Percentiles rank a stretch among this genome's conserved stretches.
These are phyloP conservation scores for Bombus confusus DNA, from an alignment of 1,140 invertebrate genomes.

Conservation along the genomic window DNA sequence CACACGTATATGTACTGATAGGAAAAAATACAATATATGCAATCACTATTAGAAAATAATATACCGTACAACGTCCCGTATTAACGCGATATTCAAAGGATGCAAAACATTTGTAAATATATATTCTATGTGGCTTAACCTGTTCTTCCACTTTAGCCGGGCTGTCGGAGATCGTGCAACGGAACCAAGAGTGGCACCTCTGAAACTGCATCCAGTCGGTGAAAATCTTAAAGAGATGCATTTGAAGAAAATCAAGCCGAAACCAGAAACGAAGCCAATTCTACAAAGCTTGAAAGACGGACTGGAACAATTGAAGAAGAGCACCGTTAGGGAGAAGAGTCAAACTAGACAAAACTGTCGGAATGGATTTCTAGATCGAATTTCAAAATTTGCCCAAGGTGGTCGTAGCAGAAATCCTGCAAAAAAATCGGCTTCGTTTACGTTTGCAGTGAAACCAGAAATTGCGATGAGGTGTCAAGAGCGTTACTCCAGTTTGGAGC, in stretches of 20 bases:
- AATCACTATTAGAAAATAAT: constrained; percentile 10
- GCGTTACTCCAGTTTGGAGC: constrained; percentile 79
- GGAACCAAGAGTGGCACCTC: constrained; percentile 78
- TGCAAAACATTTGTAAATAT: constrained; percentile 27
- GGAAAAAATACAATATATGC: neutral
- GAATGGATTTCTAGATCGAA: constrained; percentile 76
- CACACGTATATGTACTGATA: neutral
- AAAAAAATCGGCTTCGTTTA: constrained; percentile 80
- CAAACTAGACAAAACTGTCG: constrained; percentile 74
- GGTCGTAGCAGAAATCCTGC: constrained; percentile 77
- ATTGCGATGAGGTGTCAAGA: constrained; percentile 78
- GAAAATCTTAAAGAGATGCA: constrained; percentile 78
- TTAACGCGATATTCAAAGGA: constrained; percentile 38
- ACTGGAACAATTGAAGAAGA: constrained; percentile 78
- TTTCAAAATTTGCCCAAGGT: constrained; percentile 77
- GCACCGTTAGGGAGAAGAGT: constrained; percentile 71
- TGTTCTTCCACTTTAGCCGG: constrained; percentile 72
- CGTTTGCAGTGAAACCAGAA: constrained; percentile 78
- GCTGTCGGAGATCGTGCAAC: constrained; percentile 79
- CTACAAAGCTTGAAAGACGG: constrained; percentile 78
- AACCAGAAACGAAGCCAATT: constrained; percentile 77
- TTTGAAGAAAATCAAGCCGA: constrained; percentile 80
- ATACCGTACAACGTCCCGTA: constrained; percentile 36
- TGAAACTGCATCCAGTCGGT: constrained; percentile 71
- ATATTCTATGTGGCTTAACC: constrained; percentile 51